phyloP scores from a whole-genome alignment of 1,140 invertebrate species.

The Hylaeus anthracinus region DNA sequence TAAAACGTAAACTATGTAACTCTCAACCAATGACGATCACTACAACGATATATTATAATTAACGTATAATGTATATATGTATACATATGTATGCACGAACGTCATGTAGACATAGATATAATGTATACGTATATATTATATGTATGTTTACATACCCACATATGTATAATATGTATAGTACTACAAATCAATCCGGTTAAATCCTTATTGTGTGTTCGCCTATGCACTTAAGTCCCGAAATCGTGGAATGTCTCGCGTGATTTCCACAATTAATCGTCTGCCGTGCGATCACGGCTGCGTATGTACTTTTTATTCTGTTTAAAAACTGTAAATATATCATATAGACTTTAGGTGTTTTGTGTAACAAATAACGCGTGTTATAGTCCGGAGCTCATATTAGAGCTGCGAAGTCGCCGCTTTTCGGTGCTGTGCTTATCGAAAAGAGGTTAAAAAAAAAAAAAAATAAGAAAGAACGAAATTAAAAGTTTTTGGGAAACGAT shows the following conservation, averaged over 20 bases:
- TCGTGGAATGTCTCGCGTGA: slow-evolving; percentile 79
- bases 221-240: slow-evolving; percentile 79
- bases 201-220: slow-evolving; percentile 54
- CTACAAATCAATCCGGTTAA: slow-evolving; percentile 74
- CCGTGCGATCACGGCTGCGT: slow-evolving; percentile 58
- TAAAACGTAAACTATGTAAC: slow-evolving; percentile 71
- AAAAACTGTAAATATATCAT: slow-evolving; percentile 63
- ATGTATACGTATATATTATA: too few relatives aligned
- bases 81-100: too few relatives aligned
- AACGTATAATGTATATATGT: slow-evolving; percentile 15
- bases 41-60: slow-evolving; percentile 72
- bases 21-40: slow-evolving; percentile 74
- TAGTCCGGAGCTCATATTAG: slow-evolving; percentile 75
- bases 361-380: slow-evolving; percentile 75
- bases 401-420: slow-evolving; percentile 48
- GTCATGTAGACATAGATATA: too few relatives aligned
- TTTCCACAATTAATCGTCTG: slow-evolving; percentile 73
- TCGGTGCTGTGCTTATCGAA: background rate
- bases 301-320: slow-evolving; percentile 56
- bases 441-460: background rate
- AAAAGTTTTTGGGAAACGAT: slow-evolving; percentile 36
- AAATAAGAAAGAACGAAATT: background rate
- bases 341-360: slow-evolving; percentile 76
- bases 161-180: slow-evolving; percentile 80
- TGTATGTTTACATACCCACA: slow-evolving; percentile 11